Percentiles rank a stretch among this genome's conserved stretches.
These are phyloP conservation scores for Sinocyclocheilus grahami DNA, from an alignment of 2,113 vertebrate genomes.

Conservation along the genomic window DNA sequence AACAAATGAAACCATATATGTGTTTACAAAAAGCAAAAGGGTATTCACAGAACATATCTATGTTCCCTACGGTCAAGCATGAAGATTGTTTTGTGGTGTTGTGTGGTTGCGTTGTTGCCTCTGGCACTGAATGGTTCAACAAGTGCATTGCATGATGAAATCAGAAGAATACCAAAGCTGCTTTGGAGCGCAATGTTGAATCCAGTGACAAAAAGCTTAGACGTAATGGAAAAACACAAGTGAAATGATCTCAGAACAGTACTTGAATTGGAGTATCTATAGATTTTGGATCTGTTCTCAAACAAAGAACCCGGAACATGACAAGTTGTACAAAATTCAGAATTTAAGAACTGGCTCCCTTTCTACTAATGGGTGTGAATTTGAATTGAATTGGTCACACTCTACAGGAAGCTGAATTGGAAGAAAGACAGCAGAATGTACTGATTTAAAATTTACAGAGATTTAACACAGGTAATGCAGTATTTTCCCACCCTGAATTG, in stretches of 20 bases:
- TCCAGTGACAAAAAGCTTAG: background rate
- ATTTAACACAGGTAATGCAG: background rate
- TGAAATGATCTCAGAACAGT: background rate
- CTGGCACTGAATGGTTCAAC: conserved; percentile 15
- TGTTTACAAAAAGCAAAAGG: background rate
- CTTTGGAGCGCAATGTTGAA: background rate
- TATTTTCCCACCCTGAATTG: background rate
- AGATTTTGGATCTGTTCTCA: background rate
- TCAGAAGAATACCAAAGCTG: background rate
- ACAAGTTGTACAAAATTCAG: background rate
- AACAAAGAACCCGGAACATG: background rate
- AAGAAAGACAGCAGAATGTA: background rate
- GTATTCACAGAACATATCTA: conserved; percentile 1
- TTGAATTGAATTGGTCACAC: background rate
- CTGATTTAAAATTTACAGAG: background rate
- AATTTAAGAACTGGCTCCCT: background rate
- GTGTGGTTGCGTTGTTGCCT: background rate
- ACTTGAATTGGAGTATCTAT: background rate
- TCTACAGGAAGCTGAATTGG: background rate
- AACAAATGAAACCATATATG: background rate
- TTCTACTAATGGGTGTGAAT: background rate
- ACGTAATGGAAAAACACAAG: background rate
- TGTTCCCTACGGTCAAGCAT: background rate
- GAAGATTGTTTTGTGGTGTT: background rate
- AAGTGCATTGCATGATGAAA: background rate